Base-by-base conservation (phyloP, 2,113 vertebrate genomes). In the Zingel zingel region DNA sequence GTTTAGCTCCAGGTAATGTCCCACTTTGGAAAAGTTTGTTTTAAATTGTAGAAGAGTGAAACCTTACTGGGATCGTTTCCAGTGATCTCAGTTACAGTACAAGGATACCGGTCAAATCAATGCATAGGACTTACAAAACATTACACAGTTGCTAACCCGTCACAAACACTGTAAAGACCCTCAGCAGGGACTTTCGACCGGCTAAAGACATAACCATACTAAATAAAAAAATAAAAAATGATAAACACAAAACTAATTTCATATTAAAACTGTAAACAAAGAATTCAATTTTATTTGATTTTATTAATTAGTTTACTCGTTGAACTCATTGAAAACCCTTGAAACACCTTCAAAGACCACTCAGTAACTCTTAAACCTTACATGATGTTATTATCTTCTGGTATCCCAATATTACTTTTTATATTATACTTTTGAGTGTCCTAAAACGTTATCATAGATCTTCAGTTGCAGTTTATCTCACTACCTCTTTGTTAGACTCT, bases 1-100 rank as follows among this genome's bases (percentile, higher is more conserved):
- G 58, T 75, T 74, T 54, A 50, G 33, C 19, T 13, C 9, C 27
- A 25, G 74, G 30, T 82, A 71, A 75, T 75, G 51, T 65, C n/a
- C 43, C 47, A 74, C 69, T 77, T 84, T 58, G 23, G 58, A 0
- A 51, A 43, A 68, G 36, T 74, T 65, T 36, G 3, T 58, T 58
- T 68, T 79, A 33, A 86, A 77, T 77, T 70, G 27, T 19, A 50
- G 39, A 54, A 66, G 43, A 63, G 65, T 67, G 56, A 68, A 51
- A 76, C 36, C 12, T 48, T 36, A 47, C 57, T 33, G 53, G 13
- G 30, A 69, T 45, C 0, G 53, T 76, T 84, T 72, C 5, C 43
- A 47, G 8, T 10, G 21, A 69, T 80, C 69, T 80, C 51, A 61
- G n/a, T 62, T 63, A 18, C 6, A 51, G 23, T 27, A 70, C 6